phyloP scores from a whole-genome alignment of 2,888 invertebrate species.

The Parochlus steinenii region DNA sequence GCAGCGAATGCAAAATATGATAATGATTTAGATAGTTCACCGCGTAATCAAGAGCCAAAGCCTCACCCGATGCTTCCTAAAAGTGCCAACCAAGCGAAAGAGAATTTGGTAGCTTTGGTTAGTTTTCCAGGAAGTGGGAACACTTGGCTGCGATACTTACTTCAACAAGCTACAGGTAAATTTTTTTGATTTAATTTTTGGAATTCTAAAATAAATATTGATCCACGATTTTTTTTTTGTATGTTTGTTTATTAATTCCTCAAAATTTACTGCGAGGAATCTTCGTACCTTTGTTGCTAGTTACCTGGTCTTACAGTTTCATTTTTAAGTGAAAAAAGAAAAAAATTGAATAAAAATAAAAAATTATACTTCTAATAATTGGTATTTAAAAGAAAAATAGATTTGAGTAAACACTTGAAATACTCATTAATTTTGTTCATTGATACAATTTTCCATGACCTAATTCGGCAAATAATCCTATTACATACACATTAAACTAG shows the following conservation, averaged over 20 bases:
- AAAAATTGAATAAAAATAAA: neutral
- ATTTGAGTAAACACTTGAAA: neutral
- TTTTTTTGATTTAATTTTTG: neutral
- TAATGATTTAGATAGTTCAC: conserved; percentile 5
- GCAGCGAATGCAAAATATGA: neutral
- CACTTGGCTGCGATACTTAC: conserved; percentile 62
- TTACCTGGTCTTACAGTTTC: too few species aligned
- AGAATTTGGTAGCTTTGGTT: conserved; percentile 39
- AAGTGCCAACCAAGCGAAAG: conserved; percentile 2
- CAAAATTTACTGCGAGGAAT: too few species aligned
- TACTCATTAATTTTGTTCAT: too few species aligned
- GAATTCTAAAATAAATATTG: neutral
- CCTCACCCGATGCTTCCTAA: too few species aligned
- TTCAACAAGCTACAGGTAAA: conserved; percentile 61
- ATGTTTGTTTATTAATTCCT: too few species aligned
- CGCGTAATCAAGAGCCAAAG: too few species aligned
- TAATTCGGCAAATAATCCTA: too few species aligned
- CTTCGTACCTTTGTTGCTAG: too few species aligned
- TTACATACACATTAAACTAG: too few species aligned
- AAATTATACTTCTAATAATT: neutral
- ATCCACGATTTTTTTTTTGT: neutral
- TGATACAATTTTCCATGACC: too few species aligned
- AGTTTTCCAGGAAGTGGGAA: conserved; percentile 76
- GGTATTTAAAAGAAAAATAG: neutral
- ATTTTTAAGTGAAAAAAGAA: neutral